Evolutionary conservation across 2,888 invertebrate genomes (phyloP), one percentile per base, ranked within the genome.

Genomic region (Chymomyza caudatula): DNA sequence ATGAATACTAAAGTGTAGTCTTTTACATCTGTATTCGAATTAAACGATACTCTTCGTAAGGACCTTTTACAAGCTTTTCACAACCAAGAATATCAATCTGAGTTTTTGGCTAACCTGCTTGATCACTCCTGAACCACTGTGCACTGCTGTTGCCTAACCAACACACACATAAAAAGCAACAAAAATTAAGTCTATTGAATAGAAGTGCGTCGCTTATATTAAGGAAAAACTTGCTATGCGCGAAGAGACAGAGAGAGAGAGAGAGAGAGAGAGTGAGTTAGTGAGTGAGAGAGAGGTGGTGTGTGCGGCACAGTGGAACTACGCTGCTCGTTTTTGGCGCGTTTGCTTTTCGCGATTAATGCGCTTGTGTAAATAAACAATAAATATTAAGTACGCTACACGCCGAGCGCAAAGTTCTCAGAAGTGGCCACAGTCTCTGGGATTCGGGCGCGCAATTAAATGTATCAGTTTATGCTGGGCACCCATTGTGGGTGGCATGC

Each of bases 321-420:
- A 37, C 29, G 29, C 11, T 37, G 29, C 29, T 83, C 69, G 76
- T 73, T 81, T 84, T 81, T 81, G 74, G 78, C 80, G 85, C 80
- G 78, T 85, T 82, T 85, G 85, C 80, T 73, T 78, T 79, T 83
- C 68, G 79, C 83, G 85, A 78, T 85, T 82, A 81, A 76, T 78
- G 71, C 83, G 86, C 82, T 86, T 77, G 73, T 85, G 78, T 85
- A 85, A 85, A 85, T 83, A 85, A 85, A 85, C 86, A 85, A 78
- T 76, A 85, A 85, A 85, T 83, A 80, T 84, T 85, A 82, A 78
- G 83, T 85, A 77, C 69, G 77, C 73, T 79, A 73, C 75, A 79
- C 64, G 75, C 77, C 77, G 70, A 68, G 71, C 67, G 63, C 61
- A 71, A 57, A 69, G 71, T 76, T 73, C 73, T 62, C 73, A 76